A percentile compares a stretch with the other conserved stretches of the same genome.
phyloP scores from a whole-genome alignment of 2,888 invertebrate genomes.

The Cabera pusaria region DNA sequence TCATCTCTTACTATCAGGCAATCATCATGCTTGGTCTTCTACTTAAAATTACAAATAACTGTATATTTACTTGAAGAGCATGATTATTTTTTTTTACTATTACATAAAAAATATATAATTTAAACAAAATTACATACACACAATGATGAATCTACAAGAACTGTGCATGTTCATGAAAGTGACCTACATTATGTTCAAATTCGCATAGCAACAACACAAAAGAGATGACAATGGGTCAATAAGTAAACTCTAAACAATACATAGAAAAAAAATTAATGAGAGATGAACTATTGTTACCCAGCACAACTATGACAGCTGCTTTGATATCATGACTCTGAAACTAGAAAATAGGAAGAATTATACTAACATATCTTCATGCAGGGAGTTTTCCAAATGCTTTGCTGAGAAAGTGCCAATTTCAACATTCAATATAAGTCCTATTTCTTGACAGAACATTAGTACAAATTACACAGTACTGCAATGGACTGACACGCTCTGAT shows the following conservation, averaged over 20 bases:
- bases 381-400: conserved; percentile 40
- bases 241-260: too few relatives aligned
- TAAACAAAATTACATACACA: too few relatives aligned
- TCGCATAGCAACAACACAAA: conserved; percentile 10
- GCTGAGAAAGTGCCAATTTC: conserved; percentile 46
- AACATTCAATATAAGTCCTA: conserved; percentile 37
- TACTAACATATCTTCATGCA: conserved; percentile 63
- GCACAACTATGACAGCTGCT: conserved; percentile 6
- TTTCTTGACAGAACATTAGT: conserved; percentile 51
- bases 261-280: too few relatives aligned
- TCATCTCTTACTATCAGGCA: too few relatives aligned
- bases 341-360: conserved; percentile 8
- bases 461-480: conserved; percentile 41
- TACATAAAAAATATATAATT: too few relatives aligned
- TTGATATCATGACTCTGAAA: conserved; percentile 15
- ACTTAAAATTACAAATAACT: too few relatives aligned
- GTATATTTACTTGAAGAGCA: too few relatives aligned
- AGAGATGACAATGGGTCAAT: conserved; percentile 5
- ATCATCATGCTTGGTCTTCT: too few relatives aligned
- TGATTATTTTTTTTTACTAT: too few relatives aligned
- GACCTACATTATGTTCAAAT: conserved; percentile 9
- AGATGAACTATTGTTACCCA: neutral
- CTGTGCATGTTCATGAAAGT: conserved; percentile 3
- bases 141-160: neutral
- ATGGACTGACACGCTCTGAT: conserved; percentile 46